Evolutionary conservation across 2,888 invertebrate species (phyloP), one percentile per base, ranked within the genome.

Genomic region (Sinhomidia bicolor): DNA sequence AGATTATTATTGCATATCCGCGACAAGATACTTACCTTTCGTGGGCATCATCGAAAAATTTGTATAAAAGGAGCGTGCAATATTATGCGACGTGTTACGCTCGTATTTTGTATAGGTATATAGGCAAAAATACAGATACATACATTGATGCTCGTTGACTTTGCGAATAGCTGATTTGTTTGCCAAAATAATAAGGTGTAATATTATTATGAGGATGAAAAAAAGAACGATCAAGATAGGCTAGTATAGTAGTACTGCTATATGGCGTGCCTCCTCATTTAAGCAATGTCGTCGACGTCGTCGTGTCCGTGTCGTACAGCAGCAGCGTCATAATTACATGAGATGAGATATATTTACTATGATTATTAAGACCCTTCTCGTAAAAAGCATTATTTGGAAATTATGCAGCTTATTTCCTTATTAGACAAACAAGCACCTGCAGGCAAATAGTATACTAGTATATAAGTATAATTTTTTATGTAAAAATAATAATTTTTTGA

Each of bases 371-470:
- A 57, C 20, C 1, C 2, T 4, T 47, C 10, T n/a, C 12, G 12
- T 47, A 47, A 57, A 57, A 17, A 4, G 1, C 54, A 20, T 6
- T 4, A 20, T 6, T 57, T 1, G 20, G 20, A n/a, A 32, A 36
- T 65, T 65, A 65, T 65, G 65, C 36, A n/a, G 65, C n/a, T 29
- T n/a, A 65, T 65, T 65, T 65, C 65, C 65, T 65, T 36, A 32
- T 65, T 65, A 32, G 65, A 26, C 29, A 29, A 4, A 41, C 41
- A 41, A 7, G 41, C 5, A 41, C 41, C 10, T n/a, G n/a, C n/a
- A n/a, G n/a, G n/a, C n/a, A n/a, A n/a, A n/a, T n/a, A n/a, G n/a
- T n/a, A n/a, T n/a, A n/a, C n/a, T n/a, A n/a, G 5, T 41, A 41
- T 41, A 41, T 7, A 41, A 7, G 41, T 41, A 10, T 41, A 41